Evolutionary conservation across 2,888 invertebrate species (phyloP), one percentile per base, ranked within the genome.

Genomic region (Ennomos fuscantarius): DNA sequence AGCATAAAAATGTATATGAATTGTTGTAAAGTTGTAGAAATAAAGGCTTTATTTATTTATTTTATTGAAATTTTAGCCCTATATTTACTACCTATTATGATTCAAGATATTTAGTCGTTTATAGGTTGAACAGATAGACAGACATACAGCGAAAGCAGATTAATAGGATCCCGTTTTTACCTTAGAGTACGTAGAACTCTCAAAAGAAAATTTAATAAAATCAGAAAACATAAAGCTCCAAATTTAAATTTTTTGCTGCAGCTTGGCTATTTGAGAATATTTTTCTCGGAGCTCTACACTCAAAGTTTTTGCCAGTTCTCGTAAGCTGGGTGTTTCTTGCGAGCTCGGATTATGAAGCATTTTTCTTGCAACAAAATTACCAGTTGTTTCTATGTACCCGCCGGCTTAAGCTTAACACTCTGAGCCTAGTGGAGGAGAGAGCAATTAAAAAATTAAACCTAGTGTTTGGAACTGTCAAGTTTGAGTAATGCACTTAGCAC

Each of bases 311-410:
- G 11, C 33, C 56, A 52, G 45, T 48, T 53, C 55, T 50, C 8
- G 32, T 55, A 60, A 62, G 63, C 66, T 43, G 54, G 31, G 48
- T 52, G 59, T 49, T 57, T 47, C 37, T 51, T 37, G 12, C 37
- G 47, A 53, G 47, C 51, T 46, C 59, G 63, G 65, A 63, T 65
- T 68, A 65, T 59, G 47, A 49, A 59, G 60, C 66, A 66, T 68
- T 70, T 69, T 70, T 70, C 67, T 65, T 59, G 53, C 63, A 58
- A 53, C 62, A 51, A 62, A 66, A 69, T 69, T 66, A 70, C 67
- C 62, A 65, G 63, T 62, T 64, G 64, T 67, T 65, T 37, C 61
- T 47, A 37, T 61, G 62, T 63, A 63, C 39, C 15, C 11, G 34
- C 49, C 57, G 50, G 56, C 58, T 64, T 57, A 44, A 50, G 55